phyloP scores from a whole-genome alignment of 2,888 invertebrate species.

The Tiliacea aurago region DNA sequence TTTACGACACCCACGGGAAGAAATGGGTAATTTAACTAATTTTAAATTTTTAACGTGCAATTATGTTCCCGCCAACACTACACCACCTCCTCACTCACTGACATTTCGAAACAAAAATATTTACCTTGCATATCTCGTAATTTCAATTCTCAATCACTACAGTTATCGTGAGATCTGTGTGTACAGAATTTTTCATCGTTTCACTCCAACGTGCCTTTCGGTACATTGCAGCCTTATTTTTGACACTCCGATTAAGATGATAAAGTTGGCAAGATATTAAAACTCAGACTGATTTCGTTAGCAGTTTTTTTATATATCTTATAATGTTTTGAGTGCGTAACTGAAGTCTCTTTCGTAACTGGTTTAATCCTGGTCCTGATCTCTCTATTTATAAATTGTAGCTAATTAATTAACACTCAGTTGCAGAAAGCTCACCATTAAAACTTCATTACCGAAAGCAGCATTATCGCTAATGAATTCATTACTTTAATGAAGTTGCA shows the following conservation, averaged over 20 bases:
- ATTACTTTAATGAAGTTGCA: too few relatives aligned
- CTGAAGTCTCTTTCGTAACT: slow-evolving; percentile 4
- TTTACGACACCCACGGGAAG: too few relatives aligned
- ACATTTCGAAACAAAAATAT: slow-evolving; percentile 66
- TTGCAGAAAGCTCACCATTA: too few relatives aligned
- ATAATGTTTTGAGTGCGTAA: slow-evolving; percentile 1
- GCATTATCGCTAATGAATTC: too few relatives aligned
- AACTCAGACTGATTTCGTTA: slow-evolving; percentile 44
- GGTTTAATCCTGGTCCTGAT: too few relatives aligned
- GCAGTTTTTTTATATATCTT: slow-evolving; percentile 1
- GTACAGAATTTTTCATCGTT: slow-evolving; percentile 72
- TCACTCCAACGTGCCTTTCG: slow-evolving; percentile 36
- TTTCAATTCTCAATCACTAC: slow-evolving; percentile 73
- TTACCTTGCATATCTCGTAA: slow-evolving; percentile 62
- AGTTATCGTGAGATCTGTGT: slow-evolving; percentile 70
- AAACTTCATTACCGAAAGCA: too few relatives aligned
- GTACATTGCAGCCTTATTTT: slow-evolving; percentile 68
- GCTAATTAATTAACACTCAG: slow-evolving; percentile 28
- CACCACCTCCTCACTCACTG: slow-evolving; percentile 21
- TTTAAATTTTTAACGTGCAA: too few relatives aligned
- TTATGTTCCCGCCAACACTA: slow-evolving; percentile 15
- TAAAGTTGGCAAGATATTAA: slow-evolving; percentile 67
- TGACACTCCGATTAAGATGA: slow-evolving; percentile 76
- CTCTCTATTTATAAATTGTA: background rate
- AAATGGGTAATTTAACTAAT: too few relatives aligned